Evolutionary conservation across 2,797 vertebrate species (phyloP).

Genomic region (Onychomys leucogaster): DNA sequence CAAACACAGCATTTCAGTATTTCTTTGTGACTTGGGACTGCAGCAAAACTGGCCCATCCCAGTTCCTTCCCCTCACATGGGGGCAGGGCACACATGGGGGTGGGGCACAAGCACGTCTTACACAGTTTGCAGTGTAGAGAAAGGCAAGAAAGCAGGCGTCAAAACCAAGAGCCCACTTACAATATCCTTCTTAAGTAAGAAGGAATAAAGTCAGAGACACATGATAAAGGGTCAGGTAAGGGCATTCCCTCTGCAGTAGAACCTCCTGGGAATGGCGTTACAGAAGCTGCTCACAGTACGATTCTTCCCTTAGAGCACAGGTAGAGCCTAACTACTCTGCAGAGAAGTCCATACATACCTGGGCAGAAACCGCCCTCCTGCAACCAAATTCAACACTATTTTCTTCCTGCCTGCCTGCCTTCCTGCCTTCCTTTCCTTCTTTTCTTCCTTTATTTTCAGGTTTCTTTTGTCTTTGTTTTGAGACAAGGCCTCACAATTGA

Average conservation of each 20-base stretch:
- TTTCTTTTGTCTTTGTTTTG: not conserved
- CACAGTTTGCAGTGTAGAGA: not conserved
- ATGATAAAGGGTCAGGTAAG: slow-evolving; percentile 3
- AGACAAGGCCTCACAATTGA: not conserved
- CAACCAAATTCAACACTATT: not conserved
- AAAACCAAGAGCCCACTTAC: slow-evolving; percentile 28
- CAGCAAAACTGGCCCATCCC: not conserved
- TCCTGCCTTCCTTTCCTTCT: not conserved
- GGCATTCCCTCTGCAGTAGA: not conserved
- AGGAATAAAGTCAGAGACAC: not conserved
- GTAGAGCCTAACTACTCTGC: not conserved
- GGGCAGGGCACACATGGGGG: not conserved
- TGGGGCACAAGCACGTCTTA: not conserved
- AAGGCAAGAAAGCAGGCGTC: not conserved
- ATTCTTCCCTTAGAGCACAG: not conserved
- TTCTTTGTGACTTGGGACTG: not conserved
- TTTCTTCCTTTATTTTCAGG: not conserved
- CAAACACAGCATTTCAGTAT: slow-evolving; percentile 33
- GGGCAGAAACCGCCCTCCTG: not conserved
- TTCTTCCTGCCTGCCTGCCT: not conserved
- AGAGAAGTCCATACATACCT: not conserved
- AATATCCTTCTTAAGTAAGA: slow-evolving; percentile 17
- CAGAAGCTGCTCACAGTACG: not conserved
- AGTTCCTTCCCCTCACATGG: not conserved
- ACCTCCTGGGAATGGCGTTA: not conserved